These are phyloP conservation scores for Drosophila hydei DNA, from an alignment of 1,140 invertebrate species.

Conservation along the genomic window DNA sequence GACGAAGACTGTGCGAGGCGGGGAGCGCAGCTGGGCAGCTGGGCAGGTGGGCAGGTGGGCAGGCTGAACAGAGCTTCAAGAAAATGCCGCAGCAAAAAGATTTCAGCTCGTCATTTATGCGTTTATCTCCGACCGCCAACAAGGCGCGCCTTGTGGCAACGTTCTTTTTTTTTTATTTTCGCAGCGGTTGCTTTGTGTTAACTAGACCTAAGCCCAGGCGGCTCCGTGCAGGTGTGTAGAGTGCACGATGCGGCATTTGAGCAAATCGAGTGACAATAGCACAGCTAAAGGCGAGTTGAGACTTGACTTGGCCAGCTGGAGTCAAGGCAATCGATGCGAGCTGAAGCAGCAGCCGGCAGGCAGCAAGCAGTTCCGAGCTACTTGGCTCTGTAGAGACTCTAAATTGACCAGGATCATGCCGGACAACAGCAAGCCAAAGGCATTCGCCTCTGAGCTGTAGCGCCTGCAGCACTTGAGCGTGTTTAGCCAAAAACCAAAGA, in stretches of 20 bases:
- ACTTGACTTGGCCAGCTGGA: too few species aligned
- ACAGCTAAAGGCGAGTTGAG: too few species aligned
- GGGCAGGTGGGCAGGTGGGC: constrained; percentile 14
- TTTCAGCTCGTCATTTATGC: constrained; percentile 81
- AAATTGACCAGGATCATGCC: too few species aligned
- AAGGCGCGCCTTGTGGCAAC: constrained; percentile 62
- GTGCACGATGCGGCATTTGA: constrained; percentile 18
- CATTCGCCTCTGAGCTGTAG: not conserved
- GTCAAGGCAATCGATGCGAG: too few species aligned
- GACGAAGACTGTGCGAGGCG: not conserved
- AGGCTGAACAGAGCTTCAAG: constrained; percentile 19
- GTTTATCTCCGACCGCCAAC: constrained; percentile 76
- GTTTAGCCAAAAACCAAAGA: too few species aligned
- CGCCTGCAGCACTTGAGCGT: not conserved
- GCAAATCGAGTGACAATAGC: not conserved
- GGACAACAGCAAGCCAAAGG: too few species aligned
- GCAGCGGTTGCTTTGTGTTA: constrained; percentile 10
- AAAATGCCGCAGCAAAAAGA: constrained; percentile 64
- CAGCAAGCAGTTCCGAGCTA: too few species aligned
- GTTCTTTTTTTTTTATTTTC: constrained; percentile 51
- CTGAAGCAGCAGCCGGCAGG: too few species aligned
- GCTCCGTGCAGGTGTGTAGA: constrained; percentile 20
- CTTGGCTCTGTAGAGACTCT: too few species aligned
- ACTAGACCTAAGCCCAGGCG: constrained; percentile 6
- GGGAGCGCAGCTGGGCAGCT: not conserved